Conservation (phyloP, 2,888 invertebrate genomes). For the Lasius fuliginosus region DNA sequence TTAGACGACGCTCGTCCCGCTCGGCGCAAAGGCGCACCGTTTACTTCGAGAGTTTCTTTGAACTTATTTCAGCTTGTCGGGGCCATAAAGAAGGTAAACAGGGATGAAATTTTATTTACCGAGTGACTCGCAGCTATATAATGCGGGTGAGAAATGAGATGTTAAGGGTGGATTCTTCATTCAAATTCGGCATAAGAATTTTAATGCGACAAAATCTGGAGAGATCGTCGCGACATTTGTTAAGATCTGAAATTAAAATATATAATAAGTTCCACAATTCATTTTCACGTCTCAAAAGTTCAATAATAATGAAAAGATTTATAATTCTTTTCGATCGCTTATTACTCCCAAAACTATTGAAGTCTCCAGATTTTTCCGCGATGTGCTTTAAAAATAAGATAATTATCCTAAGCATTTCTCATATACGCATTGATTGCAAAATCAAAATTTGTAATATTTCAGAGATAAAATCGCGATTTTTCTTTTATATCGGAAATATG, state of each 20-base stretch:
- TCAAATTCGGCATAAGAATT: not conserved
- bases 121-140: constrained; percentile 8
- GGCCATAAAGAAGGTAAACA: constrained; percentile 34
- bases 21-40: constrained; percentile 23
- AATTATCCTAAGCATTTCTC: not conserved
- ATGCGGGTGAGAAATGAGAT: not conserved
- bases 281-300: not conserved
- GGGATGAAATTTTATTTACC: constrained; percentile 24
- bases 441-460: not conserved
- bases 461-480: not conserved
- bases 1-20: constrained; percentile 39
- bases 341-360: not conserved
- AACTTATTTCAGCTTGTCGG: constrained; percentile 47
- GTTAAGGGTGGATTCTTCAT: not conserved
- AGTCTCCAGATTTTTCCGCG: not conserved
- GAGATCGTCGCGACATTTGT: not conserved
- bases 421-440: not conserved
- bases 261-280: not conserved
- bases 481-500: not conserved
- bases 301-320: not conserved
- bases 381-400: not conserved
- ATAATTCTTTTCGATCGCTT: not conserved
- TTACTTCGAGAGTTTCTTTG: constrained; percentile 43
- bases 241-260: not conserved
- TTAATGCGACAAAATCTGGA: not conserved